Evolutionary conservation across 2,888 invertebrate genomes (phyloP).

Genomic region (Endotricha flammealis): DNA sequence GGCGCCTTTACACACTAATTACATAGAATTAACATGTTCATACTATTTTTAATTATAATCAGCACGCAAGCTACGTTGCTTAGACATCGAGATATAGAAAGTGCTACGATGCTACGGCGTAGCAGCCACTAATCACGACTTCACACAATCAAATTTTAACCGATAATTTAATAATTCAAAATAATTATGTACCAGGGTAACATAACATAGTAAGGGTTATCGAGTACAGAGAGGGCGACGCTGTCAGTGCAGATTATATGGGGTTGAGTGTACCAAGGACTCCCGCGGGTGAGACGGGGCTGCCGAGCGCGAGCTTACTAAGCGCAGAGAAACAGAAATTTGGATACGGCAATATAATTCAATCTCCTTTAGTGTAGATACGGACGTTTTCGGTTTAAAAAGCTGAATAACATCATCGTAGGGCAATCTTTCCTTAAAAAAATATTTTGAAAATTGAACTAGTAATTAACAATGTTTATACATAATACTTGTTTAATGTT

Average conservation of each 20-base stretch:
- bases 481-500: no score
- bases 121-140: background rate
- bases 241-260: slow-evolving; percentile 43
- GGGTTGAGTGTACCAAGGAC: slow-evolving; percentile 29
- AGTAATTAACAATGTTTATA: no score
- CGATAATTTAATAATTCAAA: slow-evolving; percentile 7
- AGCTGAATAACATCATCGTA: no score
- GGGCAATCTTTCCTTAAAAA: no score
- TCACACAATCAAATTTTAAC: background rate
- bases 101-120: slow-evolving; percentile 2
- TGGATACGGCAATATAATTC: background rate
- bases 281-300: slow-evolving; percentile 26
- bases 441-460: no score
- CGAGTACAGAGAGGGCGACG: slow-evolving; percentile 25
- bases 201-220: slow-evolving; percentile 14
- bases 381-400: no score
- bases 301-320: slow-evolving; percentile 15
- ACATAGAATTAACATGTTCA: no score
- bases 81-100: no score
- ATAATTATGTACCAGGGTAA: slow-evolving; percentile 14
- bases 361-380: no score
- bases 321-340: background rate
- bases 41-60: no score
- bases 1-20: no score
- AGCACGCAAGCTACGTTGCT: no score